phyloP scores from a whole-genome alignment of 2,113 vertebrate species.

The Procavia capensis region DNA sequence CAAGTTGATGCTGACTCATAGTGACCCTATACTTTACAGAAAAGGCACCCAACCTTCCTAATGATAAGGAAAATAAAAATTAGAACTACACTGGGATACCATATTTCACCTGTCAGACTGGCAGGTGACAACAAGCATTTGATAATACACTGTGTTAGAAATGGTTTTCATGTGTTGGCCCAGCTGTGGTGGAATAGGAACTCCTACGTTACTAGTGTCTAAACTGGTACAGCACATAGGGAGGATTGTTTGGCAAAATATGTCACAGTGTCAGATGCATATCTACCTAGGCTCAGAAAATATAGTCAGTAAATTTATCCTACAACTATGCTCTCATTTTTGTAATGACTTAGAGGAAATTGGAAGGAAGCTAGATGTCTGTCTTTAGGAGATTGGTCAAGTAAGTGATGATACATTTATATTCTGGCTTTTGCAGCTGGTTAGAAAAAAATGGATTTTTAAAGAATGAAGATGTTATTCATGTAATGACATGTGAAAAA shows the following conservation, averaged over 20 bases:
- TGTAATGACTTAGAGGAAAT: slow-evolving; percentile 1
- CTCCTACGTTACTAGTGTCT: neutral
- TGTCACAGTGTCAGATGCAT: slow-evolving; percentile 9
- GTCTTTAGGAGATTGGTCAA: neutral
- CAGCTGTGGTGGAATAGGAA: neutral
- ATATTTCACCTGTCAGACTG: neutral
- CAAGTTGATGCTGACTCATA: too few relatives aligned
- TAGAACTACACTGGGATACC: neutral
- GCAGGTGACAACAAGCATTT: neutral
- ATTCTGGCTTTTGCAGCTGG: neutral
- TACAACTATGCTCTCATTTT: neutral
- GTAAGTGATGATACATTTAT: neutral
- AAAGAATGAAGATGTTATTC: neutral
- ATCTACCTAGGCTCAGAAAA: neutral
- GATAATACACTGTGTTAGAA: neutral
- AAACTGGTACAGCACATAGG: neutral
- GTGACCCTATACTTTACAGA: neutral
- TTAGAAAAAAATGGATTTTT: neutral
- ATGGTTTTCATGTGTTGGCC: neutral
- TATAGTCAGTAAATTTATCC: neutral
- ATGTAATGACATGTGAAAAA: neutral
- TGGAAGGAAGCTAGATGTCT: slow-evolving; percentile 4
- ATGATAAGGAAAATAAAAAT: neutral
- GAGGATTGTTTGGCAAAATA: neutral
- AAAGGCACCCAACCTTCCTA: neutral